These are phyloP conservation scores for Heliconius hermathena DNA, from an alignment of 1,140 invertebrate species.

Conservation along the genomic window DNA sequence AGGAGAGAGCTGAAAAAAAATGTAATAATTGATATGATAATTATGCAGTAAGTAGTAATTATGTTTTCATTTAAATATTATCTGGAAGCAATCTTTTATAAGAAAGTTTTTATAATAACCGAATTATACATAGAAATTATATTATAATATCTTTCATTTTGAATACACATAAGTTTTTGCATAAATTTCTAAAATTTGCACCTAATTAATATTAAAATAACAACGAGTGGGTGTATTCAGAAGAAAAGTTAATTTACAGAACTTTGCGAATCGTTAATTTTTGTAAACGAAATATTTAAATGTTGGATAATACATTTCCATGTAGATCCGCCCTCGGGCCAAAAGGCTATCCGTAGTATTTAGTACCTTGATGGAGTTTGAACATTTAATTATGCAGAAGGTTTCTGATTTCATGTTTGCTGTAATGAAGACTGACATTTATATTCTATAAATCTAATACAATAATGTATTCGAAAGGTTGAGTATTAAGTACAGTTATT, in stretches of 20 bases:
- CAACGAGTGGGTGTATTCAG: neutral
- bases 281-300: neutral
- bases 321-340: neutral
- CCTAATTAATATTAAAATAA: neutral
- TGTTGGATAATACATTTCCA: neutral
- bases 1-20: no score
- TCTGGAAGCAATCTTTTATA: no score
- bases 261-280: neutral
- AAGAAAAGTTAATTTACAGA: neutral
- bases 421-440: neutral
- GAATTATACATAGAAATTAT: neutral
- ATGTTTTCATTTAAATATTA: no score
- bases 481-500: neutral
- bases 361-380: neutral
- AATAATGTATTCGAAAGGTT: neutral
- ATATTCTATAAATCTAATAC: neutral
- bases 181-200: neutral
- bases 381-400: neutral
- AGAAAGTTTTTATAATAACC: no score
- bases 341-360: neutral
- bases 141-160: neutral
- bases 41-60: no score
- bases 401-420: neutral
- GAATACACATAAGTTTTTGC: neutral
- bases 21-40: no score